Conservation (phyloP, 1,140 invertebrate species). For the Dinothrombium tinctorium region DNA sequence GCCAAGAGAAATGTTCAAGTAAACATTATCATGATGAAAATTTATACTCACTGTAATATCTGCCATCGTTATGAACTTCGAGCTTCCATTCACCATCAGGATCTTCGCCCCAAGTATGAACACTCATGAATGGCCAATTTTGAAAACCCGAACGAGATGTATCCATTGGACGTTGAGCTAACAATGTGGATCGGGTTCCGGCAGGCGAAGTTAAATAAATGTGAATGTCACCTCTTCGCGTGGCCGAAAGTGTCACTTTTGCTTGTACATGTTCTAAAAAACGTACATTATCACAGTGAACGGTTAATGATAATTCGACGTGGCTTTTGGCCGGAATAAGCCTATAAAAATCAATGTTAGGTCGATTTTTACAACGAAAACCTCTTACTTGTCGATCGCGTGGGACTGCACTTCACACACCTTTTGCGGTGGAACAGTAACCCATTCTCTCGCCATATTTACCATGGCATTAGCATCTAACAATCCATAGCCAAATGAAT, state of each 20-base stretch:
- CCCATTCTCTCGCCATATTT: slow-evolving; percentile 52
- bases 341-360: slow-evolving; percentile 17
- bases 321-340: slow-evolving; percentile 46
- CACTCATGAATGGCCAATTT: slow-evolving; percentile 31
- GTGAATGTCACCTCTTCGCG: slow-evolving; percentile 63
- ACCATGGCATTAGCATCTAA: slow-evolving; percentile 91
- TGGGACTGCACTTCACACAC: slow-evolving; percentile 15
- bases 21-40: neutral
- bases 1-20: neutral
- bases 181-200: slow-evolving; percentile 52
- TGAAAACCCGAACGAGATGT: slow-evolving; percentile 58
- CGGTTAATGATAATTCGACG: slow-evolving; percentile 22
- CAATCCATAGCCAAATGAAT: slow-evolving; percentile 83
- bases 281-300: slow-evolving; percentile 24
- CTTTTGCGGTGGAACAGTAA: slow-evolving; percentile 51
- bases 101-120: slow-evolving; percentile 87
- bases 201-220: slow-evolving; percentile 65
- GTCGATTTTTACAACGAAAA: neutral
- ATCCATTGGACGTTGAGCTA: slow-evolving; percentile 65
- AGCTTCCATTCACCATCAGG: slow-evolving; percentile 74
- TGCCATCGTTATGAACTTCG: slow-evolving; percentile 76
- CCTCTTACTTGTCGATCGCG: slow-evolving; percentile 7
- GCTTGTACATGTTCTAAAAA: slow-evolving; percentile 62
- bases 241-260: slow-evolving; percentile 48
- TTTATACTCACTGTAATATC: slow-evolving; percentile 23